These are phyloP conservation scores for Poliocrania exsul DNA, from an alignment of 2,797 vertebrate genomes.

Conservation along the genomic window DNA sequence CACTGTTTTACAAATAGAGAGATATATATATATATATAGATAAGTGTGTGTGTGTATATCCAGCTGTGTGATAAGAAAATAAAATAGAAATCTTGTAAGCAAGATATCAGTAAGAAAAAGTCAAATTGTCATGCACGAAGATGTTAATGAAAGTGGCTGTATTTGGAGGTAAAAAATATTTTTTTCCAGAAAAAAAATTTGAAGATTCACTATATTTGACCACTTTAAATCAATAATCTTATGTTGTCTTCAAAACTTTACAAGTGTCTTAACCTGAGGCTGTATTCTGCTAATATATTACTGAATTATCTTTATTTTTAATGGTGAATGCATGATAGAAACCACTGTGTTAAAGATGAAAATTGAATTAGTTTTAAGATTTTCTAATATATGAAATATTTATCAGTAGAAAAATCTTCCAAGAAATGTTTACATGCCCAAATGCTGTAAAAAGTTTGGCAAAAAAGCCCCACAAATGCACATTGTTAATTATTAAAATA, in stretches of 20 bases:
- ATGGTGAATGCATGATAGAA: not conserved
- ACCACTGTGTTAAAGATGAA: not conserved
- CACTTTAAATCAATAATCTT: not conserved
- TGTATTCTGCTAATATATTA: not conserved
- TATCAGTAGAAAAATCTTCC: not conserved
- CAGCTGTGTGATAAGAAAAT: not conserved
- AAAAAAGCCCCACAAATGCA: not conserved
- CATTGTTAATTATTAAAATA: not conserved
- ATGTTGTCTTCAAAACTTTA: not conserved
- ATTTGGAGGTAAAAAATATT: not conserved
- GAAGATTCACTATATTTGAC: not conserved
- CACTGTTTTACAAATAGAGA: not conserved
- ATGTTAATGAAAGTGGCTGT: not conserved
- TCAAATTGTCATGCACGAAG: not conserved
- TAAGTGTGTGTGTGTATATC: not conserved
- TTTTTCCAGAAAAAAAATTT: not conserved
- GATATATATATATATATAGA: rapidly evolving
- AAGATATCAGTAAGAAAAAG: not conserved
- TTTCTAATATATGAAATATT: not conserved
- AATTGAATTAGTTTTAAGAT: not conserved
- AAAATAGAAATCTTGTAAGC: not conserved
- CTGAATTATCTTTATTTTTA: not conserved
- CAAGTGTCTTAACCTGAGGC: not conserved
- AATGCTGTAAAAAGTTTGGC: not conserved
- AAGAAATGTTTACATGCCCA: not conserved